phyloP scores from a whole-genome alignment of 2,888 invertebrate genomes.

The Luperina testacea region DNA sequence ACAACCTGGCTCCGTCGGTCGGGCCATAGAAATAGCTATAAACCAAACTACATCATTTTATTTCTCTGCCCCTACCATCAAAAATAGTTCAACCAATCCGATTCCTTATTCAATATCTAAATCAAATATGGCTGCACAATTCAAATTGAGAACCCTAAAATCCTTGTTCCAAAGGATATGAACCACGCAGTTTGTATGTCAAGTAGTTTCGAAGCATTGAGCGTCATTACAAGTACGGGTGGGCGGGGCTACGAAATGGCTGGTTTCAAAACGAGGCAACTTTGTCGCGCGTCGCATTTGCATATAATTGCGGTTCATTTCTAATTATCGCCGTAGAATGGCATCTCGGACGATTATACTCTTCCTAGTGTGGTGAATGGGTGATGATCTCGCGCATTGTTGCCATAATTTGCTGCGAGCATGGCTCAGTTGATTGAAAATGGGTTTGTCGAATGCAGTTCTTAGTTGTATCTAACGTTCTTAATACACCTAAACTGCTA shows the following conservation, averaged over 20 bases:
- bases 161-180: constrained; percentile 33
- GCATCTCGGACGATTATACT: constrained; percentile 60
- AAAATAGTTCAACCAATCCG: not conserved
- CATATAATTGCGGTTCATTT: constrained; percentile 87
- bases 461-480: not conserved
- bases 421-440: constrained; percentile 11
- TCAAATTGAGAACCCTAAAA: constrained; percentile 48
- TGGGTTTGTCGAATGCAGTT: not conserved
- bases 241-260: constrained; percentile 82
- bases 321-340: constrained; percentile 78
- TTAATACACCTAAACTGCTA: not conserved
- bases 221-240: constrained; percentile 64
- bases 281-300: constrained; percentile 81
- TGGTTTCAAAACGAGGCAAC: constrained; percentile 84
- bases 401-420: constrained; percentile 34
- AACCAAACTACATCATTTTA: not conserved
- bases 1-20: not conserved
- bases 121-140: constrained; percentile 22
- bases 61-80: not conserved
- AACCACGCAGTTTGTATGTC: constrained; percentile 59
- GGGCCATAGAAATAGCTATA: not conserved
- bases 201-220: constrained; percentile 56
- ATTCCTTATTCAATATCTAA: not conserved
- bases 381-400: constrained; percentile 48
- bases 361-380: constrained; percentile 66